phyloP scores from a whole-genome alignment of 2,888 invertebrate species.

The Macaria notata region DNA sequence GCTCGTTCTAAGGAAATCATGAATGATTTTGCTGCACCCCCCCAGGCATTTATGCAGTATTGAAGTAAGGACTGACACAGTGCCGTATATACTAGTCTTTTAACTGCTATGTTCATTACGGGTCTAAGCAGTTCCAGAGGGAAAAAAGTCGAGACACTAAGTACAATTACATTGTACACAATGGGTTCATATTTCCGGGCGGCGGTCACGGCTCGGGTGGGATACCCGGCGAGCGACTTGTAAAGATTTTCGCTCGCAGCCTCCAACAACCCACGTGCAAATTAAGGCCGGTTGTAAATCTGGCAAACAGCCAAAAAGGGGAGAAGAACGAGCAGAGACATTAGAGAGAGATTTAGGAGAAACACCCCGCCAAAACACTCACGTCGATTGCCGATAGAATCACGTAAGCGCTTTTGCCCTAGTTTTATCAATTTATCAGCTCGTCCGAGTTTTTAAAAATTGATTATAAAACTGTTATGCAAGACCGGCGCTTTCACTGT shows the following conservation, averaged over 20 bases:
- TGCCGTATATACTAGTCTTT: too few relatives aligned
- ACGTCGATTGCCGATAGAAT: constrained; percentile 40
- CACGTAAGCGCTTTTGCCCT: constrained; percentile 23
- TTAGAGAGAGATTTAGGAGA: constrained; percentile 48
- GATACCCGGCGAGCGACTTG: constrained; percentile 45
- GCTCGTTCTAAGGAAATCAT: too few relatives aligned
- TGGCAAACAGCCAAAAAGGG: constrained; percentile 56
- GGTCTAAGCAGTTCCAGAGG: constrained; percentile 41
- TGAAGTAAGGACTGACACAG: too few relatives aligned
- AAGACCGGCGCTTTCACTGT: constrained; percentile 16
- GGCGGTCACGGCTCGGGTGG: constrained; percentile 48
- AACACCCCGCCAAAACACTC: constrained; percentile 36
- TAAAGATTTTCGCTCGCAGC: constrained; percentile 49
- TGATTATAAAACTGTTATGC: constrained; percentile 1
- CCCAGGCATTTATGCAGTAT: too few relatives aligned
- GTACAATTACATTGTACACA: constrained; percentile 43
- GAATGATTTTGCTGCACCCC: too few relatives aligned
- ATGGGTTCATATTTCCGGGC: constrained; percentile 70
- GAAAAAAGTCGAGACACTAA: constrained; percentile 56
- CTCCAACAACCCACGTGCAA: constrained; percentile 50
- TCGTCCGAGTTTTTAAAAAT: constrained; percentile 11
- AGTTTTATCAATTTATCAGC: constrained; percentile 22
- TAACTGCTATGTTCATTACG: too few relatives aligned
- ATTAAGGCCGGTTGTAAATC: constrained; percentile 58
- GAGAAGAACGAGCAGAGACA: constrained; percentile 45